Base-by-base conservation (phyloP, 35 echinoderm and acorn worm species). In the Amphiura filiformis region DNA sequence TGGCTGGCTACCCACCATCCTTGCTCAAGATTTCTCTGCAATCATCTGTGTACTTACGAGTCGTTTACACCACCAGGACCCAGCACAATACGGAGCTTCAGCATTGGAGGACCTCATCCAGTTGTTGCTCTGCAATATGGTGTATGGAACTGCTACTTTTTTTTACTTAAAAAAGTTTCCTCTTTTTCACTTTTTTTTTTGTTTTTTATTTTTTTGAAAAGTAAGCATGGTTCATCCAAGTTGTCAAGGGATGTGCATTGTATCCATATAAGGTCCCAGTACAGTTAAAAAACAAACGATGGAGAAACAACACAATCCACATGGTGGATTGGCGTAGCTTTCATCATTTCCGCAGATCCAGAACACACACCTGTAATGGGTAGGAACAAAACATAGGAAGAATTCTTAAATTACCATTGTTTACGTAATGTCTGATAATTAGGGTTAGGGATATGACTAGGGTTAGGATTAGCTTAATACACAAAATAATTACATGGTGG, bases 321-420 rank as follows among this genome's bases (percentile, higher is more conserved):
- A 30, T 23, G 61, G 61, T 30, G 61, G 61, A 70, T 70, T 70
- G 61, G 26, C 11, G 4, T 3, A 18, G 47, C 31, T 70, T 64
- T 56, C 83, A 85, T 93, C 92, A 89, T 82, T 89, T 89, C 81
- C 87, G 78, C 34, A 89, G 78, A 65, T 89, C 87, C 44, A 89
- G 75, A 75, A 93, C 87, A 85, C 82, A 93, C 79, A 93, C 87
- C 92, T 93, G 77, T 28, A 80, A 37, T 4, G 34, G 34, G 35
- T 20, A 80, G 12, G 37, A 85, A 80, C 34, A 65, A 77, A 20
- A 88, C 12, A 75, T 38, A 23, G 35, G 26, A 86, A 76, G 14
- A 11, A 40, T 76, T 13, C 26, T 30, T 34, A 75, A 36, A 41
- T 81, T 20, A 81, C 41, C 47, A n/a, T 75, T n/a, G n/a, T n/a